These are phyloP conservation scores for Paracyclopina nana DNA, from an alignment of 1,140 invertebrate genomes.

Conservation along the genomic window DNA sequence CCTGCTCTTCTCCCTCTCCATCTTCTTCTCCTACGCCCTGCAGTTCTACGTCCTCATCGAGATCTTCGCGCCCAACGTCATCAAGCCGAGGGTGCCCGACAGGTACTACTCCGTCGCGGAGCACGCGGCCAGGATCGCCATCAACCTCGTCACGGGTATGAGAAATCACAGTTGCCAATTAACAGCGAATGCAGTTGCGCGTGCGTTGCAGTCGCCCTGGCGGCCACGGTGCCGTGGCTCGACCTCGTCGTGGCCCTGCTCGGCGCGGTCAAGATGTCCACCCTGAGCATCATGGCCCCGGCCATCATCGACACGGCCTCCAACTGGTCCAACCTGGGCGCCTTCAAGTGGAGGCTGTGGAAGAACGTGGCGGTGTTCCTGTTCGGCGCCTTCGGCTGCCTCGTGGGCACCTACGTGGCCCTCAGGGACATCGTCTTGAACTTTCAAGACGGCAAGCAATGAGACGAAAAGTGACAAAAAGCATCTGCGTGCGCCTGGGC, in stretches of 20 bases:
- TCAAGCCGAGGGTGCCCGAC: not conserved
- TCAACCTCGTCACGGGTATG: not conserved
- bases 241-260: constrained; percentile 10
- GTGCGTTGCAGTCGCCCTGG: not conserved
- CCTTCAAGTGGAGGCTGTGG: not conserved
- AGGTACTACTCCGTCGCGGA: not conserved
- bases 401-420: not conserved
- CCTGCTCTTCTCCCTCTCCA: not conserved
- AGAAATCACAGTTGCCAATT: not conserved
- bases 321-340: not conserved
- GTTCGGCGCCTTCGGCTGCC: constrained; percentile 2
- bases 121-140: not conserved
- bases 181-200: not conserved
- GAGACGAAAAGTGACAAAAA: too few species aligned
- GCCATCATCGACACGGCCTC: constrained; percentile 1
- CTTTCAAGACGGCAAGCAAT: not conserved
- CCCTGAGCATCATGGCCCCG: constrained; percentile 11
- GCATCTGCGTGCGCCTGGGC: too few species aligned
- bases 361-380: constrained; percentile 2
- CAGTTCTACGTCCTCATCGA: constrained; percentile 14
- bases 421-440: not conserved
- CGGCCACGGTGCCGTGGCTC: constrained; percentile 10
- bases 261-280: constrained; percentile 13
- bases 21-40: constrained; percentile 13
- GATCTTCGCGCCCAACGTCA: constrained; percentile 9